Conservation (phyloP, 2,888 invertebrate genomes). For the Melieria omissa region DNA sequence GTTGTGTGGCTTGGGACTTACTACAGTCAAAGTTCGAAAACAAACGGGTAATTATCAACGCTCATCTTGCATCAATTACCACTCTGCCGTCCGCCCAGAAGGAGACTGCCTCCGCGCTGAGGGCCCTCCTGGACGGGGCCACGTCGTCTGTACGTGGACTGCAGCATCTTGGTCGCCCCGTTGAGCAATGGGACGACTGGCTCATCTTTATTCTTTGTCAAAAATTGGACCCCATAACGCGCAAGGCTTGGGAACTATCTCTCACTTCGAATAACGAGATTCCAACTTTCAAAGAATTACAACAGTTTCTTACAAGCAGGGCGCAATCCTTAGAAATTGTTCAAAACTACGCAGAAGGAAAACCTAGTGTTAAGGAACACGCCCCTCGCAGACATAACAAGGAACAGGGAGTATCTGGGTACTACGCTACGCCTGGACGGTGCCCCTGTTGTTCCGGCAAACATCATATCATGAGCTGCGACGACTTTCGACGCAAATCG, state of each 20-base stretch:
- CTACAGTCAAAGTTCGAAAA: conserved; percentile 27
- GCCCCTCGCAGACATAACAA: not conserved
- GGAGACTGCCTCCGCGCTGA: conserved; percentile 12
- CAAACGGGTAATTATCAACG: too few species aligned
- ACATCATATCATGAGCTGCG: conserved; percentile 1
- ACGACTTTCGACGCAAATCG: not conserved
- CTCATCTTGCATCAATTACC: conserved; percentile 17
- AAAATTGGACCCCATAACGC: not conserved
- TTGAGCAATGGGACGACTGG: conserved; percentile 29
- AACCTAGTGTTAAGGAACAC: not conserved
- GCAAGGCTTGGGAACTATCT: conserved; percentile 3
- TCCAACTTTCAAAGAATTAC: conserved; percentile 7
- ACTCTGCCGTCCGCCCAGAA: not conserved
- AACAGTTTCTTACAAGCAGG: not conserved
- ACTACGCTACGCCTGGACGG: not conserved
- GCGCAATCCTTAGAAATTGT: not conserved
- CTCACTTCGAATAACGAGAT: not conserved
- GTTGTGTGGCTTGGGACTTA: conserved; percentile 23
- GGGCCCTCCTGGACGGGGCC: conserved; percentile 3
- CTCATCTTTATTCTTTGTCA: conserved; percentile 13
- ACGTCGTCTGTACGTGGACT: not conserved
- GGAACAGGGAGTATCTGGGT: not conserved
- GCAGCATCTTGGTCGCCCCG: conserved; percentile 24
- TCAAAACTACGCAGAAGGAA: not conserved
- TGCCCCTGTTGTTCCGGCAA: conserved; percentile 2